These are phyloP conservation scores for Intellagama lesueurii DNA, from an alignment of 2,797 vertebrate species.

Conservation along the genomic window DNA sequence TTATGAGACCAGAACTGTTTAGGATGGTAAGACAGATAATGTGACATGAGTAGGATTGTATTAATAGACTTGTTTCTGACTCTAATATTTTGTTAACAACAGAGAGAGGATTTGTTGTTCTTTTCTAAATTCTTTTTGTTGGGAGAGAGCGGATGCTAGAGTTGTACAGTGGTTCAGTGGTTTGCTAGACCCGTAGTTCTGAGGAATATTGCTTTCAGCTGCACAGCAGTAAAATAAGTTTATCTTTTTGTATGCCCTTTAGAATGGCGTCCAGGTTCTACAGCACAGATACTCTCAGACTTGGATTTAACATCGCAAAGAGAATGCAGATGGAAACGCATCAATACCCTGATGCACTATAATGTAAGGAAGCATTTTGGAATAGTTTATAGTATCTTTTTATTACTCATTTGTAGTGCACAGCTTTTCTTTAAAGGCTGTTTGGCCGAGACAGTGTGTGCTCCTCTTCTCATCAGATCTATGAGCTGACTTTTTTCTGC, in stretches of 20 bases:
- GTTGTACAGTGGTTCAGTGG: neutral
- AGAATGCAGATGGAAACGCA: constrained; percentile 92
- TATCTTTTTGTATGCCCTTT: constrained; percentile 55
- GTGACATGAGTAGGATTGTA: neutral
- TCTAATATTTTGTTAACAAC: neutral
- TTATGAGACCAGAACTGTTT: neutral
- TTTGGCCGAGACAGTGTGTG: neutral
- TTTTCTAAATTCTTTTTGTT: neutral
- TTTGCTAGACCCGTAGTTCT: constrained; percentile 43
- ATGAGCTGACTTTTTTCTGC: neutral
- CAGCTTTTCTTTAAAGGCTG: neutral
- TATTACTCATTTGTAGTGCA: constrained; percentile 26
- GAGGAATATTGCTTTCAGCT: constrained; percentile 26
- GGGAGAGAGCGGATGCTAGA: neutral
- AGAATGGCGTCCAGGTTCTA: constrained; percentile 98
- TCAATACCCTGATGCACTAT: constrained; percentile 98
- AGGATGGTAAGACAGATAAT: neutral
- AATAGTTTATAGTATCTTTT: constrained; percentile 36
- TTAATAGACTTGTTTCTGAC: neutral
- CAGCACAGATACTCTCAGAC: constrained; percentile 96
- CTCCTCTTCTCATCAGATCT: neutral
- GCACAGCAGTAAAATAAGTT: constrained; percentile 37
- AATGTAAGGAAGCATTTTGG: constrained; percentile 86
- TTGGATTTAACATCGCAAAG: constrained; percentile 96
- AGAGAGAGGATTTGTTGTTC: neutral